Evolutionary conservation across 2,113 vertebrate species (phyloP), one percentile per base, ranked within the genome.

Genomic region (Microtus montanus): DNA sequence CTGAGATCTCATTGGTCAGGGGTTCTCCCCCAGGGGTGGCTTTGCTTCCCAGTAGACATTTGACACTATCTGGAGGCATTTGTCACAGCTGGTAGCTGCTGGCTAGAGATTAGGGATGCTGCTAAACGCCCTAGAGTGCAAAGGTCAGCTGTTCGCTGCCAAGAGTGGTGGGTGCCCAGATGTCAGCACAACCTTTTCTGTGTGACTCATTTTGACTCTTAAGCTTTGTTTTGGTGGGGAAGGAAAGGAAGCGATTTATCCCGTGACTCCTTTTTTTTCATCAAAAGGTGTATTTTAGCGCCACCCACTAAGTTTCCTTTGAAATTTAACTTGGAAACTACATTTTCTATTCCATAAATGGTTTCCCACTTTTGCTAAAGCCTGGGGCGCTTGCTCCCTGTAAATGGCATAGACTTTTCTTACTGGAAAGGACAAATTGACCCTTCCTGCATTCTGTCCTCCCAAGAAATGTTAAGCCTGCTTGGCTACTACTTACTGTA

Each of bases 251-350:
- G 11, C 4, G 17, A 7, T 90, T 95, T 87, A 82, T 44, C 7
- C 4, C n/a, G 61, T n/a, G 38, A 44, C 71, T 87, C 33, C n/a
- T n/a, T 15, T 87, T 73, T 47, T 66, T 22, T 94, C 41, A 74
- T 96, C 87, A 80, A 70, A 91, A 95, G 61, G 7, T 7, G 19
- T 92, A 70, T 89, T 86, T 96, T 63, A 19, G 14, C 61, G 41
- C 38, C 85, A 74, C 44, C 15, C 12, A 52, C 66, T n/a, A 49
- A n/a, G 44, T 79, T 92, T 96, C 61, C 63, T 79, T 58, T 49
- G 86, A 94, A 93, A 95, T 58, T 73, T 92, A 95, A 64, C 91
- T 73, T 83, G 66, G 73, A 38, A 92, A 17, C 13, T n/a, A 49
- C 41, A 83, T 63, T 95, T 92, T 86, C 73, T 86, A 93, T 91